Evolutionary conservation across 2,797 vertebrate genomes (phyloP).

Genomic region (Fringilla coelebs): DNA sequence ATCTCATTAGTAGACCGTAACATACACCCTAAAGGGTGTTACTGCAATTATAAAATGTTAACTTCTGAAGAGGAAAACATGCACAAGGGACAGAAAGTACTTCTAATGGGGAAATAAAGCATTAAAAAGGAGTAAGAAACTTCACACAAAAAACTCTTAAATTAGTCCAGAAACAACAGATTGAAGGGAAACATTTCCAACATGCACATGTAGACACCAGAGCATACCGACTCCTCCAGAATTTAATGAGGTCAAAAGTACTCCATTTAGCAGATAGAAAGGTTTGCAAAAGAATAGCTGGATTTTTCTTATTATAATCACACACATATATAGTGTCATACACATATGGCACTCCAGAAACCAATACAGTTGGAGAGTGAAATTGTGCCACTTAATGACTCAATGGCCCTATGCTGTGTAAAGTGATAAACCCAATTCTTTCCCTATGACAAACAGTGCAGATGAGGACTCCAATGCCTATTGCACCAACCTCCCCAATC

Average conservation of each 20-base stretch:
- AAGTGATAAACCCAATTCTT: background rate
- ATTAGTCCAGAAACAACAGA: background rate
- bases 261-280: background rate
- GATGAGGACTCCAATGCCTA: accelerated
- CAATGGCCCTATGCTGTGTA: accelerated
- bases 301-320: background rate
- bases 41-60: constrained; percentile 32
- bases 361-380: accelerated
- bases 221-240: background rate
- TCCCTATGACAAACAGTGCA: accelerated
- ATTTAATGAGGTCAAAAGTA: background rate
- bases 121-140: background rate
- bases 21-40: constrained; percentile 18
- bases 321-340: background rate
- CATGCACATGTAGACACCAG: accelerated
- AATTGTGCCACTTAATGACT: background rate
- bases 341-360: background rate
- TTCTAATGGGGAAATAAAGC: background rate
- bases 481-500: background rate
- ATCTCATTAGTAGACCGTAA: background rate
- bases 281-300: background rate
- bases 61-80: background rate
- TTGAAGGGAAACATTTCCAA: background rate
- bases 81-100: background rate
- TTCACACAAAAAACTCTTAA: background rate